Evolutionary conservation across 2,113 vertebrate species (phyloP), one percentile per base, ranked within the genome.

Genomic region (Progne subis): DNA sequence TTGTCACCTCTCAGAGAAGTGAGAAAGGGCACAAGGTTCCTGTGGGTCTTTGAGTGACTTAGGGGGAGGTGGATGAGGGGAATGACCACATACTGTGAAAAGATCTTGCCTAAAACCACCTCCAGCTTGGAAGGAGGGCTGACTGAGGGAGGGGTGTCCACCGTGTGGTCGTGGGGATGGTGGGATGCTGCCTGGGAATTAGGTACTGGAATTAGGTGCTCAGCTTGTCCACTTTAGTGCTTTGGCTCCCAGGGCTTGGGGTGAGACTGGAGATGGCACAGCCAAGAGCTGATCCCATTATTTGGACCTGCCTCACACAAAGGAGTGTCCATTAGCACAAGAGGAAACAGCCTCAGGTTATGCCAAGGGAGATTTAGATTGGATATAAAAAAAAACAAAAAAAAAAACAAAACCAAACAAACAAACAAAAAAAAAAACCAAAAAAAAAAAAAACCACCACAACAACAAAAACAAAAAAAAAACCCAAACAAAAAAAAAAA

Each of bases 91-190:
- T 21, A 55, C 7, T 41, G 12, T 47, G 53, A 68, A 77, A 90
- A 88, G 26, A 34, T 53, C 23, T 47, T 2, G 0, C 24, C 59
- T 31, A 26, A 46, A 92, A 60, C 25, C 18, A 14, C 8, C 24
- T 60, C 39, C 10, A 31, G 20, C 19, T 3, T 25, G 53, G 21
- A 9, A 85, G 21, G 24, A 90, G 39, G 39, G 44, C n/a, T 18
- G n/a, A 8, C 60, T 53, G 65, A 64, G 25, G 13, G 26, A 49
- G 12, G 9, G 2, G 5, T 50, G 3, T 11, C 25, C 2, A 1
- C 6, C 0, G 3, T 18, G 32, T 44, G 13, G 3, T 5, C 8
- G 1, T 55, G 57, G 53, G 20, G 4, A 32, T 1, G 0, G 23
- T 43, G 29, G 49, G 44, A 34, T 77, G 32, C 63, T 91, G 39